Evolutionary conservation across 2,113 vertebrate genomes (phyloP).

Genomic region (Passer montanus): DNA sequence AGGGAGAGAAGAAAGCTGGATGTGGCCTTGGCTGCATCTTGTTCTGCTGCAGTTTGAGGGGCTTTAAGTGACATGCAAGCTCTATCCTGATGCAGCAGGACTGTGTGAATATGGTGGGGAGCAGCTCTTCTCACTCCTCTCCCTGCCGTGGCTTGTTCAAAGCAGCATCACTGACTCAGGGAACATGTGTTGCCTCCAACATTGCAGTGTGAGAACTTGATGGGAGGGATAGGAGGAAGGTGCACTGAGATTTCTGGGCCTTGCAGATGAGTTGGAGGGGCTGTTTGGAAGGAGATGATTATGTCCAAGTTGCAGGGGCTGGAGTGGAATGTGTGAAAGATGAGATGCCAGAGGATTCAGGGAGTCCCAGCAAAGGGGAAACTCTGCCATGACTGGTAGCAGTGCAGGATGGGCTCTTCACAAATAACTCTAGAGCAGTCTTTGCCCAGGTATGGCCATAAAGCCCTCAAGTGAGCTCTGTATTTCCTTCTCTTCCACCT

Average conservation of each 20-base stretch:
- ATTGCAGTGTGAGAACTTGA: not conserved
- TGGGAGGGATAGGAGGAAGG: not conserved
- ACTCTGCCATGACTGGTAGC: not conserved
- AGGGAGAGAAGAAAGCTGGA: not conserved
- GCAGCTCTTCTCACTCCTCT: not conserved
- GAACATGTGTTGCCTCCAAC: not conserved
- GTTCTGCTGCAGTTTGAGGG: not conserved
- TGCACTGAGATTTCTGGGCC: not conserved
- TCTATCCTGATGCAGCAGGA: not conserved
- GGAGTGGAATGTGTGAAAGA: not conserved
- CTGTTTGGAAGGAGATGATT: not conserved
- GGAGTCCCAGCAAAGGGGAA: not conserved
- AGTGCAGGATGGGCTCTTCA: not conserved
- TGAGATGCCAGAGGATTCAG: not conserved
- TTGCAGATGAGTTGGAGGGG: not conserved
- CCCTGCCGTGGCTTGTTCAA: fast-evolving
- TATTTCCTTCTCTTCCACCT: not conserved
- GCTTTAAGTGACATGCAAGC: not conserved
- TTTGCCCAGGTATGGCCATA: not conserved
- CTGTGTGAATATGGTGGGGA: not conserved
- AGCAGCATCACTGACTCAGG: not conserved
- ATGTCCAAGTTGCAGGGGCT: not conserved
- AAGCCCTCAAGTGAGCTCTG: not conserved
- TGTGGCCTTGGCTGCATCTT: not conserved
- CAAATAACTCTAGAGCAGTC: not conserved